Evolutionary conservation across 2,113 vertebrate genomes (phyloP), one percentile per base, ranked within the genome.

Genomic region (Ancistrus triradiatus): DNA sequence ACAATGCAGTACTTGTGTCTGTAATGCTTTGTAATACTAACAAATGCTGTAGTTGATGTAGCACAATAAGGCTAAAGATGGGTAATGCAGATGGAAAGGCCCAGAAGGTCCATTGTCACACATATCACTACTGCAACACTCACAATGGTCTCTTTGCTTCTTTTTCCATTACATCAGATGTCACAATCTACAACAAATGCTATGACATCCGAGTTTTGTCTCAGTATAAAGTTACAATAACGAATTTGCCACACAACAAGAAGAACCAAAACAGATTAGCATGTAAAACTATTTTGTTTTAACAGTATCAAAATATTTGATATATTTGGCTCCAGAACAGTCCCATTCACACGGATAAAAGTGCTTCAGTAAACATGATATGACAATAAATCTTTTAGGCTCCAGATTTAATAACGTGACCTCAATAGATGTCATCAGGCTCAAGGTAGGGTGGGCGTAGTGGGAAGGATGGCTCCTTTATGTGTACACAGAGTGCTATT

Each of bases 351-450:
- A n/a, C n/a, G 9, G 28, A 58, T 27, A 43, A 25, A 14, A 48
- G 35, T 7, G 1, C 10, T n/a, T 24, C 27, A 25, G 42, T 38
- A 65, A 57, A 51, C 59, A 62, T 58, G 24, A 58, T 40, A 50
- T 17, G 46, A 62, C n/a, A 51, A 56, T 48, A 66, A 48, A 57
- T 65, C 42, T 47, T 40, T 66, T 37, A 17, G 31, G n/a, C 52
- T 11, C 21, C 17, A 33, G 43, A 66, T 49, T 58, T 66, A 66
- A 66, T 66, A 57, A 57, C 48, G 46, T 19, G 43, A 52, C 52
- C 33, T 66, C 21, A 57, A 18, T 48, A 57, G 52, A 49, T 66
- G 52, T 58, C 43, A 49, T 66, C 31, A 49, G 43, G 43, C 63
- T 66, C 63, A 66, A 10, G 11, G 52, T 21, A 57, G 33, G 31